These are phyloP conservation scores for Caenorhabditis sulstoni DNA, from an alignment of 2,888 invertebrate species.

Conservation along the genomic window DNA sequence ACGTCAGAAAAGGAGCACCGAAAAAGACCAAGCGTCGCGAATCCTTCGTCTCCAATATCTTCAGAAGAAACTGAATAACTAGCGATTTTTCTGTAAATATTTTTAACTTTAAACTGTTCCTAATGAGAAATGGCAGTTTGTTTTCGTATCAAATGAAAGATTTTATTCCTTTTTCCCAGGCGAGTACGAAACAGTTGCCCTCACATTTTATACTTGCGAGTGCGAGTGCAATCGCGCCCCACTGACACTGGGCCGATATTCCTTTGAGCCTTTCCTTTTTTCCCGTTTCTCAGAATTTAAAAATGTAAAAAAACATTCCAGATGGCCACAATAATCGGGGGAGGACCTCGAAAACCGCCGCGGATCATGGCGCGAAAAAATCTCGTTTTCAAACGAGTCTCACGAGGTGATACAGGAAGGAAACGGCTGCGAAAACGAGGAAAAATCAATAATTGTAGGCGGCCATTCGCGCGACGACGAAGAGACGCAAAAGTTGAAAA, in stretches of 20 bases:
- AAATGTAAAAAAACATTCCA: conserved; percentile 2
- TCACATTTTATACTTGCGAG: too few relatives aligned
- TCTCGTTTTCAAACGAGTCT: conserved; percentile 18
- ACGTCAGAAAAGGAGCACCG: conserved; percentile 19
- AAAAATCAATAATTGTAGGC: conserved; percentile 5
- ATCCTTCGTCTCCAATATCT: neutral
- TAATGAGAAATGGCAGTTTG: too few relatives aligned
- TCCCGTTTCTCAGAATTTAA: too few relatives aligned
- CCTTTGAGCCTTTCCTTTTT: too few relatives aligned
- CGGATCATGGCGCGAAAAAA: conserved; percentile 50
- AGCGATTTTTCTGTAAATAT: too few relatives aligned
- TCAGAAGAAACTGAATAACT: too few relatives aligned
- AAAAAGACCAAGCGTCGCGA: conserved; percentile 19
- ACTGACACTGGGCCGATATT: too few relatives aligned
- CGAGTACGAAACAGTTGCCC: too few relatives aligned
- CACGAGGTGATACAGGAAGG: conserved; percentile 6
- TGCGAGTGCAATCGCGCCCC: too few relatives aligned
- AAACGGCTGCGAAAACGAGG: neutral
- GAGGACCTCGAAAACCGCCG: conserved; percentile 49
- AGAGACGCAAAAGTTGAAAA: conserved; percentile 39
- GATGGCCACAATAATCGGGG: conserved; percentile 52
- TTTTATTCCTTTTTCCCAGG: too few relatives aligned
- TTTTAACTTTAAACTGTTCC: too few relatives aligned
- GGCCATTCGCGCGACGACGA: conserved; percentile 34
- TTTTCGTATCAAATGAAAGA: too few relatives aligned